phyloP scores from a whole-genome alignment of 2,113 vertebrate species.

The Prunella himalayana region DNA sequence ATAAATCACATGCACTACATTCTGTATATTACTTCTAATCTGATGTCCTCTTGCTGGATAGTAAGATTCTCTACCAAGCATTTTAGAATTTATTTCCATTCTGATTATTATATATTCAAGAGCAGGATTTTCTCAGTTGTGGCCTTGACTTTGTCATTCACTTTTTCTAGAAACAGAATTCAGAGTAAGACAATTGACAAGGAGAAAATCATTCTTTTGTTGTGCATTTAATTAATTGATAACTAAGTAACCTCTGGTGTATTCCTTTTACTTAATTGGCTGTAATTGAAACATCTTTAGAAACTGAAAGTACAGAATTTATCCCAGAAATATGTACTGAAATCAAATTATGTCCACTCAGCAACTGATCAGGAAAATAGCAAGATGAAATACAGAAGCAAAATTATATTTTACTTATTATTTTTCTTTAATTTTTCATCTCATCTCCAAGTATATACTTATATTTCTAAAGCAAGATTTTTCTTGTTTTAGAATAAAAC shows the following conservation, averaged over 20 bases:
- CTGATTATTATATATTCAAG: neutral
- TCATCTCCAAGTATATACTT: neutral
- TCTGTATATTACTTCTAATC: neutral
- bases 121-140: neutral
- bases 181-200: neutral
- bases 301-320: neutral
- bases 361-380: neutral
- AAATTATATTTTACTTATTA: neutral
- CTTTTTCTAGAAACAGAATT: neutral
- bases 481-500: neutral
- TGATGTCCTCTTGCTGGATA: neutral
- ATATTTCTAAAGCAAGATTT: neutral
- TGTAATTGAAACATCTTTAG: neutral
- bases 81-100: neutral
- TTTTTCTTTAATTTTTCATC: neutral
- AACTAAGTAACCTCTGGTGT: neutral
- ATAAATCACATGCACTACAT: neutral
- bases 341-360: neutral
- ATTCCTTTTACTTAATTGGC: neutral
- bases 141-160: neutral
- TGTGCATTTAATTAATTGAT: neutral
- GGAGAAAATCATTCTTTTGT: neutral
- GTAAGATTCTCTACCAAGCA: neutral
- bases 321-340: neutral
- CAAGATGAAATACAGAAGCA: neutral